Base-by-base conservation (phyloP, 2,797 vertebrate species). In the Hapalemur alaotrensis region DNA sequence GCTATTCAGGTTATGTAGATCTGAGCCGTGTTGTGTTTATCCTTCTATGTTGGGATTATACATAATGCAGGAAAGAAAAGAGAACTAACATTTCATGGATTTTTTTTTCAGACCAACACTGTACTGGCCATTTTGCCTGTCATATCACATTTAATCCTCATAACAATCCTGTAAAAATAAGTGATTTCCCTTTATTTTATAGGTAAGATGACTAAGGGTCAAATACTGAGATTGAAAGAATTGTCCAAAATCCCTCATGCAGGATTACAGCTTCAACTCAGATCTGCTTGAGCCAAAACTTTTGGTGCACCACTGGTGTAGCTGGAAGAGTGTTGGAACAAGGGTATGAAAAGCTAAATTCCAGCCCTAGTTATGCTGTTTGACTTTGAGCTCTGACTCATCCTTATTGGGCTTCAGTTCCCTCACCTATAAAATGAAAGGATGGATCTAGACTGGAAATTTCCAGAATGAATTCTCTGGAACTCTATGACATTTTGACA, bases 131-230 rank as follows among this genome's bases (percentile, higher is more conserved):
- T 59, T 76, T 76, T 70, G 38, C 4, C 32, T 30, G 57, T 57
- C 4, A 3, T 30, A 18, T n/a, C 23, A 75, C 25, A 59, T 70
- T 67, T 67, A 46, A 92, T 88, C 18, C 30, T 88, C 54, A 65
- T 4, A 48, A 23, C 0, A 59, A 80, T 2, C 2, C 25, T 76
- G 48, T 85, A n/a, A 81, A 73, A 54, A 7, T 13, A 78, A 75
- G 28, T 32, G 32, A n/a, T 86, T 95, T 81, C 18, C 10, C n/a
- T n/a, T 18, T 93, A 48, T 48, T 90, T 96, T 88, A 83, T 59
- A 72, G 63, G 11, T 50, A 38, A 84, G 46, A 57, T 28, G 57
- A 46, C 10, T 75, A 32, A 89, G 11, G 15, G 12, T 79, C 46
- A 75, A 94, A 88, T 25, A 57, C 2, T 25, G 72, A n/a, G 8